Conservation (phyloP, 1,140 invertebrate species). For the Drosophila equinoxialis region DNA sequence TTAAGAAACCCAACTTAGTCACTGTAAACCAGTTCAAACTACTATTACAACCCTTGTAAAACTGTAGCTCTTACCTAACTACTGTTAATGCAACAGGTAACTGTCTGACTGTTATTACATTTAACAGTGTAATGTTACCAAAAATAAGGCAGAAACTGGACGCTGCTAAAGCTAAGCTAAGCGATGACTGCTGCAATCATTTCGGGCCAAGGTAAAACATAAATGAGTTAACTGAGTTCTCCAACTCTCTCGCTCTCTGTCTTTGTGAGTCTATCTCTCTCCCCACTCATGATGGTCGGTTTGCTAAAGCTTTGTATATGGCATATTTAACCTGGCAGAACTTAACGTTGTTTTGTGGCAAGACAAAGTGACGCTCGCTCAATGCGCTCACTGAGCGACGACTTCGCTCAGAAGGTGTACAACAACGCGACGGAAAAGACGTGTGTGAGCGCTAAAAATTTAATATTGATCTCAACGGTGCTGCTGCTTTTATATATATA, state of each 20-base stretch:
- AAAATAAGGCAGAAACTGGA: slow-evolving; percentile 2
- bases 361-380: slow-evolving; percentile 41
- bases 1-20: too few relatives aligned
- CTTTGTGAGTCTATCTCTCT: neutral
- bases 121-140: neutral
- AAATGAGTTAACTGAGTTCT: neutral
- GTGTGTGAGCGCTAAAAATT: slow-evolving; percentile 53
- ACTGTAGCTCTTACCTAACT: neutral
- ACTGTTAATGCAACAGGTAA: slow-evolving; percentile 9
- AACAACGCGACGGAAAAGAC: slow-evolving; percentile 59
- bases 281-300: neutral
- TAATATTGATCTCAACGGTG: slow-evolving; percentile 76
- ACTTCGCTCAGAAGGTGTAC: slow-evolving; percentile 61
- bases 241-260: neutral
- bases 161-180: slow-evolving; percentile 7
- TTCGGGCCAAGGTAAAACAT: slow-evolving; percentile 20
- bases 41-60: too few relatives aligned
- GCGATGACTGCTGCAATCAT: slow-evolving; percentile 2
- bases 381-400: slow-evolving; percentile 38
- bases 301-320: slow-evolving; percentile 18
- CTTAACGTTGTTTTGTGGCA: slow-evolving; percentile 19
- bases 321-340: slow-evolving; percentile 14
- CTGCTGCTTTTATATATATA: slow-evolving; percentile 50
- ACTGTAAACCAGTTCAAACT: too few relatives aligned
- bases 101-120: neutral